phyloP scores from a whole-genome alignment of 2,113 vertebrate genomes.

The Sturnira hondurensis region DNA sequence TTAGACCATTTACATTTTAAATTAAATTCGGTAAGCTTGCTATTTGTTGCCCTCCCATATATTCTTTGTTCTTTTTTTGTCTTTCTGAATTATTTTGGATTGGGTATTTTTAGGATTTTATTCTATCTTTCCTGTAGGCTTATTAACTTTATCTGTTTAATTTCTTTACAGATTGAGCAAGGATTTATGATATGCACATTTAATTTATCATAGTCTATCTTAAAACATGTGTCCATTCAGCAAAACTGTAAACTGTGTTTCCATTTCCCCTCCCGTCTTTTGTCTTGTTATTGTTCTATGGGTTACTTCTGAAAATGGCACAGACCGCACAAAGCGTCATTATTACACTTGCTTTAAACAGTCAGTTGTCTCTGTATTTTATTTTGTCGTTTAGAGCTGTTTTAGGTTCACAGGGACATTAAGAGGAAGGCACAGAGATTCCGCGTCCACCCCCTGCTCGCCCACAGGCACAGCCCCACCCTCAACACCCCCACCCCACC shows the following conservation, averaged over 20 bases:
- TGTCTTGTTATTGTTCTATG: not conserved
- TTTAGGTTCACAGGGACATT: not conserved
- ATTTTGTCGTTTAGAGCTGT: not conserved
- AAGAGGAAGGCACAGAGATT: not conserved
- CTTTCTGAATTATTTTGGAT: not conserved
- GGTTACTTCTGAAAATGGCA: not conserved
- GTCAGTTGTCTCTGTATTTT: not conserved
- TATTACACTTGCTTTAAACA: not conserved
- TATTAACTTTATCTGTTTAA: not conserved
- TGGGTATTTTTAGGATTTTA: not conserved
- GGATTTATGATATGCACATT: not conserved
- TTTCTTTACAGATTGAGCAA: not conserved
- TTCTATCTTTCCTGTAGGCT: not conserved
- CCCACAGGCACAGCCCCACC: fast-evolving
- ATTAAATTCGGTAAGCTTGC: not conserved
- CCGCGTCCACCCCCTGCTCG: not conserved
- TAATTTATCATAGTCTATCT: not conserved
- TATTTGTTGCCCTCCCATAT: not conserved
- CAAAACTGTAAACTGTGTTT: not conserved
- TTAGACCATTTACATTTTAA: not conserved
- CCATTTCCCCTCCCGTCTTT: not conserved
- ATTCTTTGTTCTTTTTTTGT: not conserved
- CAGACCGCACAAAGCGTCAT: not conserved
- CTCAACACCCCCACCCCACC: not conserved
- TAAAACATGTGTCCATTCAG: not conserved